Conservation (phyloP, 2,888 invertebrate species). For the Mantis religiosa region DNA sequence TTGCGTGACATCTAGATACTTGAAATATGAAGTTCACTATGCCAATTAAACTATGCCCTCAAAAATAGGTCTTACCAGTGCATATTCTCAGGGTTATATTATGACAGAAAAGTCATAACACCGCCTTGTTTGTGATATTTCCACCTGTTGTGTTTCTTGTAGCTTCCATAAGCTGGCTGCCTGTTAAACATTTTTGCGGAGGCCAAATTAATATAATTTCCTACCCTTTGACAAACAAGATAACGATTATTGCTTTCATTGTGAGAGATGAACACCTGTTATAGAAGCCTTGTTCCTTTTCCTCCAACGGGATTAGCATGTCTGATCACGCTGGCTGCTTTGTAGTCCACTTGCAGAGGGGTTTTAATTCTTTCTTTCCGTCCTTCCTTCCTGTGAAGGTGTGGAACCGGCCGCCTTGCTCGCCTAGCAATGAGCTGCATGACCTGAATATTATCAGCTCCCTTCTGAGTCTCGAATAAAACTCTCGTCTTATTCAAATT, state of each 20-base stretch:
- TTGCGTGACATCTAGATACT: too few relatives aligned
- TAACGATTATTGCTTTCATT: not conserved
- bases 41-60: too few relatives aligned
- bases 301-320: not conserved
- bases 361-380: constrained; percentile 1
- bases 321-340: not conserved
- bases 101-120: too few relatives aligned
- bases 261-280: not conserved
- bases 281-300: not conserved
- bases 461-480: not conserved
- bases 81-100: too few relatives aligned
- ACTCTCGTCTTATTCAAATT: not conserved
- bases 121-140: too few relatives aligned
- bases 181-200: too few relatives aligned
- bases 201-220: too few relatives aligned
- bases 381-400: not conserved
- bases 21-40: too few relatives aligned
- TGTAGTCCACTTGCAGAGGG: not conserved
- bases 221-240: not conserved
- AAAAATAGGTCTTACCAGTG: too few relatives aligned
- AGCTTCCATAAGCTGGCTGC: too few relatives aligned
- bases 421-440: not conserved
- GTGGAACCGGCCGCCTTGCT: not conserved
- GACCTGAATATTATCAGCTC: not conserved
- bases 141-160: too few relatives aligned